Conservation (phyloP, 2,888 invertebrate species). For the Automeris io region DNA sequence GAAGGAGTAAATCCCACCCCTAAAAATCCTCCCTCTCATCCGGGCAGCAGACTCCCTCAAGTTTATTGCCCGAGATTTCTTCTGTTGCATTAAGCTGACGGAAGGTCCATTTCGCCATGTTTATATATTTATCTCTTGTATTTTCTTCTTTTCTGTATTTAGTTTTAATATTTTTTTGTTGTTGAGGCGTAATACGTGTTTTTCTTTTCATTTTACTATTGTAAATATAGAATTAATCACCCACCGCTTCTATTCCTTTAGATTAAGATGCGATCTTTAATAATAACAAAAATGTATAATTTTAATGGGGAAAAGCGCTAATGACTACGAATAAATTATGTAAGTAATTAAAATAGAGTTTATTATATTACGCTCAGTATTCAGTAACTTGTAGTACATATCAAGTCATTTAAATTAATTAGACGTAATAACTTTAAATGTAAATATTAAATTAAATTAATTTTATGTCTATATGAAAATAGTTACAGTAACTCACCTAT, state of each 20-base stretch:
- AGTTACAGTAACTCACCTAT: too few relatives aligned
- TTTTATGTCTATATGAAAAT: background rate
- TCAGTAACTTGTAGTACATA: conserved; percentile 42
- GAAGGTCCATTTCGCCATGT: too few relatives aligned
- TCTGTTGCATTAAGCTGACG: too few relatives aligned
- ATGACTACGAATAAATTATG: conserved; percentile 39
- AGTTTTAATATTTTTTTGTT: too few relatives aligned
- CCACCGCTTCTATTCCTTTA: background rate
- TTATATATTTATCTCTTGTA: too few relatives aligned
- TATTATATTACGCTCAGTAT: conserved; percentile 21
- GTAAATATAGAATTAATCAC: background rate
- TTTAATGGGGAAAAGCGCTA: conserved; percentile 73
- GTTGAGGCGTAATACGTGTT: too few relatives aligned
- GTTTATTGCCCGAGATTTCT: too few relatives aligned
- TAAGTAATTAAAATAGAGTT: conserved; percentile 13
- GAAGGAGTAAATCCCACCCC: too few relatives aligned
- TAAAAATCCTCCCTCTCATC: too few relatives aligned
- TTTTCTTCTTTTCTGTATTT: too few relatives aligned
- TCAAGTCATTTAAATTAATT: conserved; percentile 24
- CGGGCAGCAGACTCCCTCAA: too few relatives aligned
- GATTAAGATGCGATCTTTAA: conserved; percentile 3
- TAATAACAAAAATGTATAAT: conserved; percentile 12
- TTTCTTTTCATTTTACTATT: too few relatives aligned
- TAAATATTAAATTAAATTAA: background rate
- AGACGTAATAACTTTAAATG: background rate